phyloP scores from a whole-genome alignment of 2,888 invertebrate genomes.

The Trachelus tabidus region DNA sequence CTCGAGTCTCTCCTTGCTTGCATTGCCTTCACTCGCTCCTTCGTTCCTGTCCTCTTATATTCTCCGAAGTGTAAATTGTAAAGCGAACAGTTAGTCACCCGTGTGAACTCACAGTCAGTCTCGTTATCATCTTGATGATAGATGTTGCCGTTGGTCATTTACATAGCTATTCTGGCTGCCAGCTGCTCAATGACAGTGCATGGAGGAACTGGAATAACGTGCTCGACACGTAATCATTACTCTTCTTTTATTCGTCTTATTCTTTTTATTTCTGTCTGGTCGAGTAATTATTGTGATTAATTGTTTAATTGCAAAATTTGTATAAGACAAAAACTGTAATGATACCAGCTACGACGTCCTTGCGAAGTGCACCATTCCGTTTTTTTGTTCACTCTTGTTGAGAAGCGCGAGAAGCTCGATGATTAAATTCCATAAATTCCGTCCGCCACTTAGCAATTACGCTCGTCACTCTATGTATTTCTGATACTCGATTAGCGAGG shows the following conservation, averaged over 20 bases:
- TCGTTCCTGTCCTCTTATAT: background rate
- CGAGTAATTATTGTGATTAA: background rate
- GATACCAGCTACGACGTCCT: background rate
- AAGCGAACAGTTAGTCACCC: background rate
- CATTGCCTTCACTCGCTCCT: background rate
- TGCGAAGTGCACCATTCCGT: background rate
- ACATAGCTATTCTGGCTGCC: background rate
- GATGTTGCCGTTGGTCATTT: background rate
- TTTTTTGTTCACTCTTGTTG: background rate
- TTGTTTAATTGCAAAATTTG: background rate
- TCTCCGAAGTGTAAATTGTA: background rate
- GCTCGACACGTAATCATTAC: background rate
- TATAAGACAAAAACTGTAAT: background rate
- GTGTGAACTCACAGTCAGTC: background rate
- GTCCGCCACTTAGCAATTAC: background rate
- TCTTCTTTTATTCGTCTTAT: background rate
- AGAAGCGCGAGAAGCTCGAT: background rate
- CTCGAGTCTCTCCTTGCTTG: background rate
- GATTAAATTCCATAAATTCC: background rate
- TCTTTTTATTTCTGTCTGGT: background rate
- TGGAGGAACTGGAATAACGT: background rate
- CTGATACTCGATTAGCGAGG: background rate
- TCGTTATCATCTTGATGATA: background rate
- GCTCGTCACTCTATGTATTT: background rate
- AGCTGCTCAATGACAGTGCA: background rate